These are phyloP conservation scores for Arrhopalites spinosus DNA, from an alignment of 2,888 invertebrate genomes.

Conservation along the genomic window DNA sequence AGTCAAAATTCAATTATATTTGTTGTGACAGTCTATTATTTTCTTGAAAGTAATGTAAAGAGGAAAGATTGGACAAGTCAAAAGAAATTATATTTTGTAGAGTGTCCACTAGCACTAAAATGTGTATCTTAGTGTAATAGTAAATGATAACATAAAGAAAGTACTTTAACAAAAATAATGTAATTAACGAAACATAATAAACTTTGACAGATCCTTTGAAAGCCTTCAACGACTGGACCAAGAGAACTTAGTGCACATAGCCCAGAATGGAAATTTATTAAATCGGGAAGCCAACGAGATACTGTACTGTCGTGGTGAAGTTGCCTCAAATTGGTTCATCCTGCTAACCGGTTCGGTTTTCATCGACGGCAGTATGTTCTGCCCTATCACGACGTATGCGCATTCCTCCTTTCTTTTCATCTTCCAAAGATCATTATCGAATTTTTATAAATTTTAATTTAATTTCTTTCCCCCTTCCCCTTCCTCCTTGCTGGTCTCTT, in stretches of 20 bases:
- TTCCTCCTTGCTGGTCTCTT: neutral
- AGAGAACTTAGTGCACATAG: conserved; percentile 29
- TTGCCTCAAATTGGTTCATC: conserved; percentile 82
- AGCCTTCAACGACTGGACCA: conserved; percentile 43
- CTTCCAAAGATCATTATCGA: neutral
- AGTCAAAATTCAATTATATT: too few relatives aligned
- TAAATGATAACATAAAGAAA: too few relatives aligned
- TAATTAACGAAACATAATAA: too few relatives aligned
- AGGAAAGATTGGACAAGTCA: too few relatives aligned
- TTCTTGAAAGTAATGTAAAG: too few relatives aligned
- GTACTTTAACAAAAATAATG: too few relatives aligned
- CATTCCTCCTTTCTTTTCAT: neutral
- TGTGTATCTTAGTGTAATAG: too few relatives aligned
- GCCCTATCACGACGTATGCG: conserved; percentile 64
- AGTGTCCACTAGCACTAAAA: too few relatives aligned
- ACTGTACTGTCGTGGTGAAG: conserved; percentile 73
- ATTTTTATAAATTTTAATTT: neutral
- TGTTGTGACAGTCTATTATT: too few relatives aligned
- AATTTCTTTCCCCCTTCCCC: neutral
- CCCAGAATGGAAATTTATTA: conserved; percentile 28
- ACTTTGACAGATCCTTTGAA: conserved; percentile 44
- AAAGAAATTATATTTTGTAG: too few relatives aligned
- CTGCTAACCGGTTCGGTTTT: conserved; percentile 80
- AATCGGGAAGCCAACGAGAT: conserved; percentile 52
- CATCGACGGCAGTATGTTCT: conserved; percentile 83